These are phyloP conservation scores for Lacerta agilis DNA, from an alignment of 2,797 vertebrate species.

Conservation along the genomic window DNA sequence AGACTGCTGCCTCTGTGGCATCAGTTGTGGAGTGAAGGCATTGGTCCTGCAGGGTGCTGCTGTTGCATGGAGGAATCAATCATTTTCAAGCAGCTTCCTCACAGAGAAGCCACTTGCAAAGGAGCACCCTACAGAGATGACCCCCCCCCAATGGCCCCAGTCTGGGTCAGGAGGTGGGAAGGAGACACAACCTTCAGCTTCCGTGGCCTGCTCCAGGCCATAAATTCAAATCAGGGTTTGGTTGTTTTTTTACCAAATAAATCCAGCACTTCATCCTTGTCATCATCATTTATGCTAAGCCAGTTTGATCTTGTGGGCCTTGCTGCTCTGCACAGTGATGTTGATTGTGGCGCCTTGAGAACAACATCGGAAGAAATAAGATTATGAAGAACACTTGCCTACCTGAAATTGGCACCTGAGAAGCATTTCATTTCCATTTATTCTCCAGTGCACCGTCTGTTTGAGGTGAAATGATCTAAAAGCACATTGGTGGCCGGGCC, in stretches of 20 bases:
- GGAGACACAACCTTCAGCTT: too few relatives aligned
- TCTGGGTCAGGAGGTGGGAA: too few relatives aligned
- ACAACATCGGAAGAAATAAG: background rate
- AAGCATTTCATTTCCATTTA: background rate
- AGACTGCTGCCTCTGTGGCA: too few relatives aligned
- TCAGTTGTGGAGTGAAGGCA: too few relatives aligned
- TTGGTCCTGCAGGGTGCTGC: too few relatives aligned
- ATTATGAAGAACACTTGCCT: background rate
- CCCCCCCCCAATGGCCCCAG: too few relatives aligned
- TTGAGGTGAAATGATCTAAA: background rate
- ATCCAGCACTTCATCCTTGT: background rate
- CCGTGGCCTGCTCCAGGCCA: too few relatives aligned
- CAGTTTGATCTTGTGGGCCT: background rate
- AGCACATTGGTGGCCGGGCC: background rate
- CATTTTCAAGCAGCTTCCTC: too few relatives aligned
- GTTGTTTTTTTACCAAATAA: background rate
- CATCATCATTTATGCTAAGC: background rate
- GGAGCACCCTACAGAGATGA: too few relatives aligned
- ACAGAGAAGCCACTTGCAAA: too few relatives aligned
- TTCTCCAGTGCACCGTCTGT: background rate
- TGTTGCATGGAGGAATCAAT: too few relatives aligned
- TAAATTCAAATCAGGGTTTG: too few relatives aligned
- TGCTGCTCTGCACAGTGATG: background rate
- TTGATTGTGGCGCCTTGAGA: background rate
- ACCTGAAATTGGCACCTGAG: background rate